Base-by-base conservation (phyloP, 1,140 invertebrate genomes). In the Nymphalis io region DNA sequence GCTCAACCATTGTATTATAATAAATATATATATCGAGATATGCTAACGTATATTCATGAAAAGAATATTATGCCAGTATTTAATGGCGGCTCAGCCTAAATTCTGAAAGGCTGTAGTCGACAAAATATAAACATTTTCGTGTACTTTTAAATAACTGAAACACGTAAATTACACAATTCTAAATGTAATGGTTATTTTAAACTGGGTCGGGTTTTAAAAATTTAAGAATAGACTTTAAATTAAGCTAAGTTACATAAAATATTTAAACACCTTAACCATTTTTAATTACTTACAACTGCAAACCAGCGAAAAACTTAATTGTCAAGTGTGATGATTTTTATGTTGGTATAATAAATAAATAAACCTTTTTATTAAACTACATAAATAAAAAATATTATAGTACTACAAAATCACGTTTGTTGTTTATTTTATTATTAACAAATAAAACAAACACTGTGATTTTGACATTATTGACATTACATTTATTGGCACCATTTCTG, bases 71-170 rank as follows among this genome's bases (percentile, higher is more conserved):
- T 13, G 15, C 1, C 13, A 48, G 16, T 53, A 13, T 51, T 11
- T 48, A 70, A 68, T 78, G 76, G n/a, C 33, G n/a, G 23, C 10
- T 58, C 33, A n/a, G 15, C 55, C 13, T 11, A 38, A 83, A 80
- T 60, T 80, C 79, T 80, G 75, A 78, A 44, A 72, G 46, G 60
- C 68, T 60, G 63, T 59, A 38, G 68, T 60, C 62, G 42, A 61
- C 60, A 73, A 74, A 76, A 72, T 70, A 75, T 58, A 58, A 77
- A 77, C 61, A 74, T 74, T 72, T 57, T 39, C 44, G n/a, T n/a
- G n/a, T 18, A 46, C 55, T 21, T 61, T 58, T 18, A 39, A 58
- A 6, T n/a, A 10, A 58, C 12, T 6, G 23, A 16, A 38, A n/a
- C 27, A n/a, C 12, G 60, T 61, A 61, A 61, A 46, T 46, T 23